Evolutionary conservation across 2,113 vertebrate species (phyloP), one percentile per base, ranked within the genome.

Genomic region (Chaenogobius annularis): DNA sequence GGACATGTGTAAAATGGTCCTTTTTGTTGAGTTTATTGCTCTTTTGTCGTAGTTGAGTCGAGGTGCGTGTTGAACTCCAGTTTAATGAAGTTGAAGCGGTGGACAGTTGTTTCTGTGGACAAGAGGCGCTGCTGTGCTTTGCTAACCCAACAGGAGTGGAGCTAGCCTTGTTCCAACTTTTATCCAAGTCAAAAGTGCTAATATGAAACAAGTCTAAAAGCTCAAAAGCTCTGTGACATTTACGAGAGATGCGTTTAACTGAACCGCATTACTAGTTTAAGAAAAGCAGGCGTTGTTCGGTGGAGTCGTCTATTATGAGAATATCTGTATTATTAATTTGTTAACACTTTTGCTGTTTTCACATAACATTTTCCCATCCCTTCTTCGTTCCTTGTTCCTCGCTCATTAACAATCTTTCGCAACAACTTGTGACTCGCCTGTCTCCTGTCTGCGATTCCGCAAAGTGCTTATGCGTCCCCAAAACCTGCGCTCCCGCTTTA

Each of bases 81-180:
- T 31, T 31, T 37, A n/a, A 19, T 54, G n/a, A 40, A 2, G 8
- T 23, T 31, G n/a, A 40, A 0, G 10, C n/a, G 0, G 9, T 54
- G 20, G 9, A 55, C 68, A 75, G 72, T 54, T 17, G 5, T 2
- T 61, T 54, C 11, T 63, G 8, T 26, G 3, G 3, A 17, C 35
- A 23, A 40, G 47, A 26, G 50, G 26, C 7, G 40, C 0, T 40
- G 37, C 0, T 40, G 37, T n/a, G 35, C 50, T 11, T 63, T 40
- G 78, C 81, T 86, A 80, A 68, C 17, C 19, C 3, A 62, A 62
- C 64, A 62, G 1, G 43, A 80, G 59, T 74, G 23, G 5, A 5
- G 74, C 63, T 83, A 85, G 81, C 87, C 72, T 74, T 63, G 52
- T 72, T 73, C 78, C 69, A 90, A 89, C 82, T 90, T 89, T 88